phyloP scores from a whole-genome alignment of 2,113 vertebrate genomes.

The Mesitornis unicolor region DNA sequence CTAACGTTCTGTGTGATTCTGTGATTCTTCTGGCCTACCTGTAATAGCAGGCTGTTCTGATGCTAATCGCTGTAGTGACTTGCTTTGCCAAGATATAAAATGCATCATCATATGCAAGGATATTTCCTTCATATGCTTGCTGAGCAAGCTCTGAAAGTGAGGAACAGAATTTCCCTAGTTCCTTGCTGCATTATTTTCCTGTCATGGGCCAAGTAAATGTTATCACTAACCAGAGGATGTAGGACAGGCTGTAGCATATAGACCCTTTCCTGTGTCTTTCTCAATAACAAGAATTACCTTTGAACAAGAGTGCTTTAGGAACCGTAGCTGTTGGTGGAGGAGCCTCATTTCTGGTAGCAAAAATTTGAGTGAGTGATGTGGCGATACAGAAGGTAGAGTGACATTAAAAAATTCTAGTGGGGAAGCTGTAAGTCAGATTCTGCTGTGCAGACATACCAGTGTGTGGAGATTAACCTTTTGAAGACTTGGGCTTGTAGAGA shows the following conservation, averaged over 20 bases:
- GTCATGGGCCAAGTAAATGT: neutral
- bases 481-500: neutral
- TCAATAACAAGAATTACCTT: neutral
- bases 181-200: neutral
- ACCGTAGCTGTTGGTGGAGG: neutral
- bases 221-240: neutral
- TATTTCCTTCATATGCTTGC: neutral
- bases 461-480: neutral
- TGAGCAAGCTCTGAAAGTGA: neutral
- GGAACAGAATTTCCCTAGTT: neutral
- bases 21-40: neutral
- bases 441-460: neutral
- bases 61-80: neutral
- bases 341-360: neutral
- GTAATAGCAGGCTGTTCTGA: neutral
- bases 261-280: neutral
- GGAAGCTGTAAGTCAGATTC: neutral
- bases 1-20: no score
- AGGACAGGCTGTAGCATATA: neutral
- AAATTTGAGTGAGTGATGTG: neutral
- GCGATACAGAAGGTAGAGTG: neutral
- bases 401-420: neutral
- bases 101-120: no score
- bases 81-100: neutral
- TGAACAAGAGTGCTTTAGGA: neutral